phyloP scores from a whole-genome alignment of 2,113 vertebrate species.

The Barnardius zonarius region DNA sequence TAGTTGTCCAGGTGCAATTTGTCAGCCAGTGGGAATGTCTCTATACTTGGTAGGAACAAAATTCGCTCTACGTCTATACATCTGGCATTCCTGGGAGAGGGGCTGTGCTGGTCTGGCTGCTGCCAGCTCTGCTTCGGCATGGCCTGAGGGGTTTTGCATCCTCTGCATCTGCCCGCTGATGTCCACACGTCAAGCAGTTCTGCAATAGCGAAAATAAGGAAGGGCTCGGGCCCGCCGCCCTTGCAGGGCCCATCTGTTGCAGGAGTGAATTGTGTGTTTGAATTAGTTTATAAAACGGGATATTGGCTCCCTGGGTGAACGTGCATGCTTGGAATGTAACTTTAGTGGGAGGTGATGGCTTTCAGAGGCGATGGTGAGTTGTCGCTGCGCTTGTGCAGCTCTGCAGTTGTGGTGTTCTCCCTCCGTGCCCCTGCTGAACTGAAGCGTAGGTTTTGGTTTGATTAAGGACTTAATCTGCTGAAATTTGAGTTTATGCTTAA shows the following conservation, averaged over 20 bases:
- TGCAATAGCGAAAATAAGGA: not conserved
- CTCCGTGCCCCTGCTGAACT: not conserved
- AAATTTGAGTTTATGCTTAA: not conserved
- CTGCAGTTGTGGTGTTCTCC: not conserved
- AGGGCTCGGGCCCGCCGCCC: not conserved
- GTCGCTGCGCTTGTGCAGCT: not conserved
- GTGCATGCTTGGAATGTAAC: not conserved
- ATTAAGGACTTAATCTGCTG: not conserved
- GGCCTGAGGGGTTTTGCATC: not conserved
- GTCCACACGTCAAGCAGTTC: not conserved
- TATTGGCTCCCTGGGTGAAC: not conserved
- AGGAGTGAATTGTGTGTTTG: not conserved
- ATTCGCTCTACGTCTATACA: fast-evolving
- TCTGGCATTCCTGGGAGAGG: not conserved
- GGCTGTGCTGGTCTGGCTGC: not conserved
- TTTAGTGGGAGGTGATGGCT: not conserved
- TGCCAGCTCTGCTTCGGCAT: not conserved
- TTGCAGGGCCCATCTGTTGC: not conserved
- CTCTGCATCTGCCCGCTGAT: not conserved
- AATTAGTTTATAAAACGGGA: not conserved
- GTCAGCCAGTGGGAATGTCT: not conserved
- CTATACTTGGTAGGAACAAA: not conserved
- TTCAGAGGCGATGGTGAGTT: not conserved
- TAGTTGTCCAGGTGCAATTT: not conserved
- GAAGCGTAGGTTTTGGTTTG: not conserved